A percentile compares a stretch with the other conserved stretches of the same genome.
Evolutionary conservation across 2,888 invertebrate species (phyloP).

Genomic region (Heliconius sara): DNA sequence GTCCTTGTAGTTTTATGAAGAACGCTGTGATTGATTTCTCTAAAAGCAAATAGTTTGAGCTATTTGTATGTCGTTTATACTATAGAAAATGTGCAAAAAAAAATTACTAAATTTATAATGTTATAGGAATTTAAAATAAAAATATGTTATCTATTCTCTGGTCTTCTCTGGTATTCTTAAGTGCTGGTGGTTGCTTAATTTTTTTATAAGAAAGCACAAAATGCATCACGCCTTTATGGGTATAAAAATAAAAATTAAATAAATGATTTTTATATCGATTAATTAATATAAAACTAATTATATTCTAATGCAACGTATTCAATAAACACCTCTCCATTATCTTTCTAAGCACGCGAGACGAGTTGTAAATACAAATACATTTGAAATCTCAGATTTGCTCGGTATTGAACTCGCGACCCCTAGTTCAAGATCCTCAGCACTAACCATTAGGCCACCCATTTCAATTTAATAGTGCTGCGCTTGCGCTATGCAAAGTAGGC

Average conservation of each 20-base stretch:
- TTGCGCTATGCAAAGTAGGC: constrained; percentile 26
- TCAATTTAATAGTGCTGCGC: constrained; percentile 31
- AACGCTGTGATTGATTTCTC: background rate
- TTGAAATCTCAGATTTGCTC: constrained; percentile 18
- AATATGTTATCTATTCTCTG: too few relatives aligned
- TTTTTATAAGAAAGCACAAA: too few relatives aligned
- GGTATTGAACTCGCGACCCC: constrained; percentile 21
- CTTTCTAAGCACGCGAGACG: background rate
- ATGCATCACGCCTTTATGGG: too few relatives aligned
- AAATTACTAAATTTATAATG: too few relatives aligned
- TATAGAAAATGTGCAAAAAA: too few relatives aligned
- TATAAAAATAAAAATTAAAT: too few relatives aligned
- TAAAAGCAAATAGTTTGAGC: background rate
- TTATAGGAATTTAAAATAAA: too few relatives aligned
- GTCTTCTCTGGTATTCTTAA: too few relatives aligned
- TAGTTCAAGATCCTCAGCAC: constrained; percentile 12
- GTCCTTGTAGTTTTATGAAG: constrained; percentile 15
- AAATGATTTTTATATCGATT: background rate
- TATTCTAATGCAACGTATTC: background rate
- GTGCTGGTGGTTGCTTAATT: too few relatives aligned
- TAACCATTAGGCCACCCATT: constrained; percentile 29
- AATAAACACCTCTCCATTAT: background rate
- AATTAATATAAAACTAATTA: background rate
- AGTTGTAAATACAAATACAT: constrained; percentile 21
- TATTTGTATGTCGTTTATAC: background rate